Percentiles rank a stretch among this genome's conserved stretches.
phyloP scores from a whole-genome alignment of 2,888 invertebrate species.

The Cosmorhoe ocellata region DNA sequence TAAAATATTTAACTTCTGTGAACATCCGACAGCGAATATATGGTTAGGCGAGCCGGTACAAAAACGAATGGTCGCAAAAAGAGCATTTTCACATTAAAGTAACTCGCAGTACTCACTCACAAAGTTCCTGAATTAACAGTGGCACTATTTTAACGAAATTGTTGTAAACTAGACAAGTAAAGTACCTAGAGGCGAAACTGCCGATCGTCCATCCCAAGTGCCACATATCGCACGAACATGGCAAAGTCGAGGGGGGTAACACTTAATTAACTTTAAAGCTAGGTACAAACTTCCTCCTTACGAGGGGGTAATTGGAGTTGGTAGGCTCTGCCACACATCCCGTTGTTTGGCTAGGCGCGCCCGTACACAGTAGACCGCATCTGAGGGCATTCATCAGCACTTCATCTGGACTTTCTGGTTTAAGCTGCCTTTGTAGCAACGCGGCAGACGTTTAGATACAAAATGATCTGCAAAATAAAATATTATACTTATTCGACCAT shows the following conservation, averaged over 20 bases:
- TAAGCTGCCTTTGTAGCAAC: too few relatives aligned
- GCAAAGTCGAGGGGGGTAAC: slow-evolving; percentile 46
- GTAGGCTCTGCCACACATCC: slow-evolving; percentile 49
- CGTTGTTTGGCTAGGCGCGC: slow-evolving; percentile 51
- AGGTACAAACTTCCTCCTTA: slow-evolving; percentile 56
- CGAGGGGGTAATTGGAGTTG: slow-evolving; percentile 28
- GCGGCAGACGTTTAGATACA: too few relatives aligned
- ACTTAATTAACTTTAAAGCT: slow-evolving; percentile 73
- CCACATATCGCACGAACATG: slow-evolving; percentile 56
- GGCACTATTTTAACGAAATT: slow-evolving; percentile 38
- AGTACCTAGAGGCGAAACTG: slow-evolving; percentile 46
- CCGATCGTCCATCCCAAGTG: slow-evolving; percentile 50
- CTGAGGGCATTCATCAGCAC: background rate
- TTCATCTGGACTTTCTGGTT: background rate
- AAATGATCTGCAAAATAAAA: too few relatives aligned
- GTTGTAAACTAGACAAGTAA: slow-evolving; percentile 38
- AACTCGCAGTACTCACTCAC: background rate
- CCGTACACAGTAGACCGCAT: slow-evolving; percentile 16
- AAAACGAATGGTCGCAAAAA: too few relatives aligned
- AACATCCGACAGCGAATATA: too few relatives aligned
- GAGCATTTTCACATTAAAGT: too few relatives aligned
- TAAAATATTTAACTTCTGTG: too few relatives aligned
- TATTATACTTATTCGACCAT: too few relatives aligned
- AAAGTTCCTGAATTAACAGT: slow-evolving; percentile 11
- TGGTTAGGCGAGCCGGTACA: too few relatives aligned